phyloP scores from a whole-genome alignment of 1,140 invertebrate species.

The Drosophila pseudoananassae region DNA sequence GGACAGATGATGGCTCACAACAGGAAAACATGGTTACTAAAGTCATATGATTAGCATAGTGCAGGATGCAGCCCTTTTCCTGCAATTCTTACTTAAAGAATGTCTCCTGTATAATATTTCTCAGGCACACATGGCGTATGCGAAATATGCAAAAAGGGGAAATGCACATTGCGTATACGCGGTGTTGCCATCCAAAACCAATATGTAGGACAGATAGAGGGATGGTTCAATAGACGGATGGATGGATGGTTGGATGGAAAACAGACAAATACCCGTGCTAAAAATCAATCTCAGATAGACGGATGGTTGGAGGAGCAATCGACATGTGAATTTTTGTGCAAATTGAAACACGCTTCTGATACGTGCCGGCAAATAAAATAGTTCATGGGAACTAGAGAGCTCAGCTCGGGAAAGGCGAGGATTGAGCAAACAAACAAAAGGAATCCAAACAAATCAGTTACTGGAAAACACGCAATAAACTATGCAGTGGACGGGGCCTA shows the following conservation, averaged over 20 bases:
- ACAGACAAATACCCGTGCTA: constrained; percentile 50
- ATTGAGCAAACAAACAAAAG: constrained; percentile 67
- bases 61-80: too few species aligned
- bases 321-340: constrained; percentile 76
- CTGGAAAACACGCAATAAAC: constrained; percentile 71
- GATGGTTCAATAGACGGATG: constrained; percentile 5
- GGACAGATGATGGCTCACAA: constrained; percentile 9
- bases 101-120: constrained; percentile 15
- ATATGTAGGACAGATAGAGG: neutral
- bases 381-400: constrained; percentile 9
- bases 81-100: neutral
- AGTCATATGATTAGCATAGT: neutral
- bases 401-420: neutral
- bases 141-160: constrained; percentile 49
- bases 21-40: too few species aligned
- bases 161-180: constrained; percentile 49
- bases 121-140: constrained; percentile 41
- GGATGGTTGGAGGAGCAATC: constrained; percentile 59
- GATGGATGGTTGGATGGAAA: constrained; percentile 15
- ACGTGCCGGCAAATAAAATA: constrained; percentile 69
- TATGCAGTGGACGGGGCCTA: constrained; percentile 45
- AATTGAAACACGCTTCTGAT: constrained; percentile 76
- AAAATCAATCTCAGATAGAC: constrained; percentile 73
- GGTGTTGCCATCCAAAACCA: constrained; percentile 19
- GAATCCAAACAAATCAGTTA: constrained; percentile 69